These are phyloP conservation scores for Equus quagga DNA, from an alignment of 2,113 vertebrate species.

Conservation along the genomic window DNA sequence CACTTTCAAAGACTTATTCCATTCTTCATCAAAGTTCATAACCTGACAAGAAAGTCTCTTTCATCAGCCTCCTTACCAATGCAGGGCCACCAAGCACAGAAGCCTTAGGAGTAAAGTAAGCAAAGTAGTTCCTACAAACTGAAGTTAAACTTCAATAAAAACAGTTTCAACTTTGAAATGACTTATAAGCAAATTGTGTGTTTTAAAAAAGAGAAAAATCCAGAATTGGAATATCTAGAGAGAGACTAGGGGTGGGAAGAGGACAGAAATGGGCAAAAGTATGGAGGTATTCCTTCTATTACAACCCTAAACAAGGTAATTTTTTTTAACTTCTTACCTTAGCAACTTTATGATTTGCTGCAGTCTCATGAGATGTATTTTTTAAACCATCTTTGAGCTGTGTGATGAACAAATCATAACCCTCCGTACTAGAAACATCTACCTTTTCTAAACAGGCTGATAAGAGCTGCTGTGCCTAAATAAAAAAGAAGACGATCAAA, in stretches of 20 bases:
- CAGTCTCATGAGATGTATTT: slow-evolving; percentile 99
- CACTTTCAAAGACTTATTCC: background rate
- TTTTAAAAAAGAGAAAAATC: slow-evolving; percentile 42
- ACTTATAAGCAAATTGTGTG: background rate
- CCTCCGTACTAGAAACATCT: slow-evolving; percentile 97
- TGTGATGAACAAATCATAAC: slow-evolving; percentile 97
- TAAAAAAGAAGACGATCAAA: slow-evolving; percentile 58
- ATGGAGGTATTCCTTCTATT: background rate
- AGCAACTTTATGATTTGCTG: slow-evolving; percentile 99
- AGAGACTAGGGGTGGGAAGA: accelerated
- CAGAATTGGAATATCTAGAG: background rate
- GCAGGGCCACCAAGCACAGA: background rate
- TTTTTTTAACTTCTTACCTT: slow-evolving; percentile 91
- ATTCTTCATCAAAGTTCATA: background rate
- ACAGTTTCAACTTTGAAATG: slow-evolving; percentile 1
- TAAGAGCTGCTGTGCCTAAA: slow-evolving; percentile 97
- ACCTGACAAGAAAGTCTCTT: background rate
- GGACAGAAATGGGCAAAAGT: background rate
- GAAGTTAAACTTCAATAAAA: slow-evolving; percentile 11
- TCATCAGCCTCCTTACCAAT: background rate
- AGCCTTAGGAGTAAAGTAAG: background rate
- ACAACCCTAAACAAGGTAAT: slow-evolving; percentile 6
- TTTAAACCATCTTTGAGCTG: slow-evolving; percentile 99
- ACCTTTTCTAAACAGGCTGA: slow-evolving; percentile 98
- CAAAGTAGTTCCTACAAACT: background rate